Evolutionary conservation across 2,888 invertebrate species (phyloP), one percentile per base, ranked within the genome.

Genomic region (Andrena camellia): DNA sequence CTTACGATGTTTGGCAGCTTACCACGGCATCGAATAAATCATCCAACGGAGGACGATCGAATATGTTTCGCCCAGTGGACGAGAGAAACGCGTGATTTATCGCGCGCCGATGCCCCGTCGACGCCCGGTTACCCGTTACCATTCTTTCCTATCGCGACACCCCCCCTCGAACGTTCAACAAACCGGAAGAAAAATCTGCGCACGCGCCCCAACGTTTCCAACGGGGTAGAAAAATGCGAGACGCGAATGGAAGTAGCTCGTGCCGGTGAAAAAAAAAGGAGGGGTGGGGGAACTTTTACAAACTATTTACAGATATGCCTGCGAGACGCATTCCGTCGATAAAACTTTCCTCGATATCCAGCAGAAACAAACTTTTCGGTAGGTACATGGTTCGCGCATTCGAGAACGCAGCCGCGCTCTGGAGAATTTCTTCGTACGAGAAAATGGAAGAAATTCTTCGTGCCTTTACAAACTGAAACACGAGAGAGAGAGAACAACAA

Each of bases 11-110:
- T 73, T 70, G 74, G 74, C 64, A 73, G 81, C 66, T 76, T 68
- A 70, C 73, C 71, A 62, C 64, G 52, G 72, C 75, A n/a, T 26
- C 78, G 78, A 66, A 75, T 69, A 76, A 76, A 75, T 79, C 72
- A 69, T 63, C 72, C 60, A 70, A 59, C 81, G 63, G 59, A 71
- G 35, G 48, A 42, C 59, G 10, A 29, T n/a, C 29, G 50, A 60
- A 66, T 42, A n/a, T 54, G 42, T 17, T 17, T 48, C 42, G 20
- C 6, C 42, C n/a, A 2, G 5, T 29, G n/a, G 13, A 54, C 80
- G 79, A 42, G 42, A 77, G 72, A 68, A 70, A 73, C 83, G 26
- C 10, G 23, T 23, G 57, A 57, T 57, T 26, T 57, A 57, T 57
- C 57, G 57, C 57, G 57, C 3, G n/a, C 23, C 10, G 26, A 20